These are phyloP conservation scores for Otolemur garnettii DNA, from an alignment of 2,113 vertebrate species.

Conservation along the genomic window DNA sequence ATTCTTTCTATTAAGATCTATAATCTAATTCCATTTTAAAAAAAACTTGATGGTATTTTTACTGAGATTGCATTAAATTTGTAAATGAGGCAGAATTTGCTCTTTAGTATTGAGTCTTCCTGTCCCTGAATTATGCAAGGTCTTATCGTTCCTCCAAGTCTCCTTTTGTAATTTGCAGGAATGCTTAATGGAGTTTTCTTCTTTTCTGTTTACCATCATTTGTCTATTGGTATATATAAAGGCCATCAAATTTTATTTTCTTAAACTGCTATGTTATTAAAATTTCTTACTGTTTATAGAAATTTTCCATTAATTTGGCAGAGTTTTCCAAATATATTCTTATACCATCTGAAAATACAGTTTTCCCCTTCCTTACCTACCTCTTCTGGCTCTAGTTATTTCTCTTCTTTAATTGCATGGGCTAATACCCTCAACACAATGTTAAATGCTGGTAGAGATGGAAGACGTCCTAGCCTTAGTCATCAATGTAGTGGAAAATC, in stretches of 20 bases:
- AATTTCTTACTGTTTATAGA: not conserved
- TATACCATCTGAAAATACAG: not conserved
- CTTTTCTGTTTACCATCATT: not conserved
- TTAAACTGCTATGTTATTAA: slow-evolving; percentile 48
- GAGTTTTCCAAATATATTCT: not conserved
- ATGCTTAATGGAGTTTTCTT: not conserved
- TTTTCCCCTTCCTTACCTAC: not conserved
- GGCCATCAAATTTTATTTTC: not conserved
- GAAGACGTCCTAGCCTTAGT: not conserved
- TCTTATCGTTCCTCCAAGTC: not conserved
- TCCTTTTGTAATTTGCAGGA: not conserved
- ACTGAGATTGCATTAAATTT: not conserved
- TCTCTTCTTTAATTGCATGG: not conserved
- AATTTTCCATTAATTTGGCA: slow-evolving; percentile 3
- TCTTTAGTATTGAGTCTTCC: not conserved
- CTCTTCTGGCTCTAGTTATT: not conserved
- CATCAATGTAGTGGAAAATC: not conserved
- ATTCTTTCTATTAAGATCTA: not conserved
- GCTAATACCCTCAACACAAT: not conserved
- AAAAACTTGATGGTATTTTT: not conserved
- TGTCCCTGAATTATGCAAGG: not conserved
- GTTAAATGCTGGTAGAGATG: not conserved
- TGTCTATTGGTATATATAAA: not conserved
- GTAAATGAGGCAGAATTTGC: not conserved
- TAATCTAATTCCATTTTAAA: not conserved